These are phyloP conservation scores for Fulmarus glacialis DNA, from an alignment of 2,113 vertebrate genomes.

Conservation along the genomic window DNA sequence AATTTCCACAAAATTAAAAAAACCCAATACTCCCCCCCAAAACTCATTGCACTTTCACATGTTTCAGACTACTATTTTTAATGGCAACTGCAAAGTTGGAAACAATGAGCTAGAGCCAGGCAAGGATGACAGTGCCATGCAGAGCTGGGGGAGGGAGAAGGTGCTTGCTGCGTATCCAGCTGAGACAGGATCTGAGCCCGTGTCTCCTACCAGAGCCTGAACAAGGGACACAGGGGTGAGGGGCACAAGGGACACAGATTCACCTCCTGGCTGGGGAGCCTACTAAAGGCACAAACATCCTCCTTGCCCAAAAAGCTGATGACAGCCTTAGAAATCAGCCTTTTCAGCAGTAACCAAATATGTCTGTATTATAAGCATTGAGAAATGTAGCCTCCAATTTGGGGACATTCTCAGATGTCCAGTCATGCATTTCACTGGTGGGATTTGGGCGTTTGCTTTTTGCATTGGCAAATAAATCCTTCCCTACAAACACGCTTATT, in stretches of 20 bases:
- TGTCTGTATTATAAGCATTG: not conserved
- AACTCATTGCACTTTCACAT: not conserved
- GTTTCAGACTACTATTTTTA: not conserved
- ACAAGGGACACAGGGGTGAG: not conserved
- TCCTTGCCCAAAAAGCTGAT: not conserved
- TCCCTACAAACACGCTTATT: not conserved
- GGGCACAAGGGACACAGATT: not conserved
- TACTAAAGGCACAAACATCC: not conserved
- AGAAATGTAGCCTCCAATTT: accelerated
- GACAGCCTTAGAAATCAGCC: not conserved
- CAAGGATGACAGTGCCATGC: not conserved
- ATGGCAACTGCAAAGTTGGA: not conserved
- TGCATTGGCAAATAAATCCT: not conserved
- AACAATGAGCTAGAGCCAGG: not conserved
- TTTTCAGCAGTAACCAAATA: not conserved
- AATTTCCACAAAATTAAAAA: not conserved
- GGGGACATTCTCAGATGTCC: not conserved
- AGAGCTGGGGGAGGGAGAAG: not conserved
- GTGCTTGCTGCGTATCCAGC: not conserved
- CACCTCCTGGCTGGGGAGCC: not conserved
- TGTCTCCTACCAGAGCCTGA: not conserved
- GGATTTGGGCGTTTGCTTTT: not conserved
- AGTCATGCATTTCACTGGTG: not conserved
- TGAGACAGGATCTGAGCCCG: not conserved
- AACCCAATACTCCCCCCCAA: accelerated